phyloP scores from a whole-genome alignment of 2,888 invertebrate species.

The Notodonta dromedarius region DNA sequence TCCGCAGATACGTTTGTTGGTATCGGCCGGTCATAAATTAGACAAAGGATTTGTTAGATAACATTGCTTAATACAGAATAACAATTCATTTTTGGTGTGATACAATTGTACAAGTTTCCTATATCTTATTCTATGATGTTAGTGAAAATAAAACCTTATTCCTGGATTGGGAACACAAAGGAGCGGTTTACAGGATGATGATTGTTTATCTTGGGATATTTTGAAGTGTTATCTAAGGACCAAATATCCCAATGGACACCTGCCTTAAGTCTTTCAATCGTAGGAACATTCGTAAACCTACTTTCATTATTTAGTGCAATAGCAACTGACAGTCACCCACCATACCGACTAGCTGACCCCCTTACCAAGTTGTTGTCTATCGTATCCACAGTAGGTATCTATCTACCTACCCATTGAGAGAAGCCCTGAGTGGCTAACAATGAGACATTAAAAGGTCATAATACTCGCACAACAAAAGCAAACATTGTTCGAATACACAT shows the following conservation, averaged over 20 bases:
- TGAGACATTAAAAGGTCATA: not conserved
- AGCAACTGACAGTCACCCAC: too few species aligned
- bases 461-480: not conserved
- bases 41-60: slow-evolving; percentile 59
- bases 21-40: slow-evolving; percentile 66
- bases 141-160: not conserved
- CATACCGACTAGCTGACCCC: too few species aligned
- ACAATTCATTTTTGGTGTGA: slow-evolving; percentile 24
- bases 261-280: too few species aligned
- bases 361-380: too few species aligned
- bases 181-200: too few species aligned
- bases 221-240: too few species aligned
- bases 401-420: not conserved
- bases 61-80: slow-evolving; percentile 28
- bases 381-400: not conserved
- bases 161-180: too few species aligned
- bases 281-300: too few species aligned
- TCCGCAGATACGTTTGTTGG: slow-evolving; percentile 60
- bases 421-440: not conserved
- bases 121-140: not conserved
- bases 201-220: too few species aligned
- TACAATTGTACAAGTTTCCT: slow-evolving; percentile 21
- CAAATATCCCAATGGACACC: too few species aligned
- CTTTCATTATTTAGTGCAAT: too few species aligned
- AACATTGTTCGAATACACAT: not conserved